These are phyloP conservation scores for Megaceryle torquata DNA, from an alignment of 2,113 vertebrate genomes.

Conservation along the genomic window DNA sequence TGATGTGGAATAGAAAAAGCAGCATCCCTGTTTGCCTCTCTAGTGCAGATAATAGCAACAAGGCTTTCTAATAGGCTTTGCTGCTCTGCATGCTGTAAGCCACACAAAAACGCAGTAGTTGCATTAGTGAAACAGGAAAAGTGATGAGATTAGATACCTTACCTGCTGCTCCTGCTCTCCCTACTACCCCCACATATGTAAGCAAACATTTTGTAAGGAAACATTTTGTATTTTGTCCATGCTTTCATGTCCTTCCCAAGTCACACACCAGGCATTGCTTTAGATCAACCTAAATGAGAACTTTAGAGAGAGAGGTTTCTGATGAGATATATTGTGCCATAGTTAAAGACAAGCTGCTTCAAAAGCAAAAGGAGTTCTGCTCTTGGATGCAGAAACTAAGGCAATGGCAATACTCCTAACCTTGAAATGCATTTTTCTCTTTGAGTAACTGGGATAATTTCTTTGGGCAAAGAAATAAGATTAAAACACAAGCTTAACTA, in stretches of 20 bases:
- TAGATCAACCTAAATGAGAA: background rate
- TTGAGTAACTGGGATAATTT: background rate
- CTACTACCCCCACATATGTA: background rate
- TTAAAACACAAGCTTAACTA: background rate
- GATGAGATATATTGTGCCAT: background rate
- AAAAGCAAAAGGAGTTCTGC: background rate
- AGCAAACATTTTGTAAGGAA: background rate
- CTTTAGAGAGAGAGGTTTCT: background rate
- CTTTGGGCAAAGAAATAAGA: background rate
- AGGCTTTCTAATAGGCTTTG: background rate
- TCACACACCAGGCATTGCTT: background rate
- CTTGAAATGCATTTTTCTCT: background rate
- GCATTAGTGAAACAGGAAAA: background rate
- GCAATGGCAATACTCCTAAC: background rate
- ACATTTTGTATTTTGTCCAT: background rate
- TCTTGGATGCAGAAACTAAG: background rate
- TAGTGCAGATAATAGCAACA: background rate
- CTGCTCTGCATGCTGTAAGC: rapidly evolving
- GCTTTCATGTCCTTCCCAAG: background rate
- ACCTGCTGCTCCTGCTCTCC: background rate
- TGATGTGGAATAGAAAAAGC: background rate
- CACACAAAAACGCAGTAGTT: background rate
- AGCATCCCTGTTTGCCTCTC: background rate
- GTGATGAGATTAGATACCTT: rapidly evolving
- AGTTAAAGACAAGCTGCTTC: background rate